phyloP scores from a whole-genome alignment of 2,113 vertebrate species.

The Prunella fulvescens region DNA sequence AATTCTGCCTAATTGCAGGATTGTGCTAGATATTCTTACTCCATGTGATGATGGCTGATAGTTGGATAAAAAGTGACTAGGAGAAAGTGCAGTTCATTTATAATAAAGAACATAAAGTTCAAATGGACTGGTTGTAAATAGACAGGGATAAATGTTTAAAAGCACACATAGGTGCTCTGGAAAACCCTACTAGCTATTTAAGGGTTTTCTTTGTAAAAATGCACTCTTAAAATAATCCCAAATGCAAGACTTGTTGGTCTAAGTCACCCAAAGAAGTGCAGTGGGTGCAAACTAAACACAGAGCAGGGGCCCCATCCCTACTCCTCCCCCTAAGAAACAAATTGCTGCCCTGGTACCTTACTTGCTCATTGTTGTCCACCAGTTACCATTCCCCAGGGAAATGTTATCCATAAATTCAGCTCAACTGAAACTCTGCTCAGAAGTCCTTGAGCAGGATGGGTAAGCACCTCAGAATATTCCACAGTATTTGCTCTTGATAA shows the following conservation, averaged over 20 bases:
- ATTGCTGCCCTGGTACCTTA: not conserved
- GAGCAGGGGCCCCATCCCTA: not conserved
- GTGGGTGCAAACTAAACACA: not conserved
- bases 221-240: not conserved
- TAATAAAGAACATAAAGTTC: not conserved
- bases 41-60: fast-evolving
- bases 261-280: not conserved
- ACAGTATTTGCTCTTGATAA: not conserved
- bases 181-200: not conserved
- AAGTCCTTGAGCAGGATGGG: not conserved
- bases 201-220: not conserved
- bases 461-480: not conserved
- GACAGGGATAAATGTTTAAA: not conserved
- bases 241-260: not conserved
- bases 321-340: not conserved
- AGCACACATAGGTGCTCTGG: not conserved
- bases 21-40: not conserved
- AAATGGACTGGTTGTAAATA: not conserved
- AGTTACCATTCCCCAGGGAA: not conserved
- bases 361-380: not conserved
- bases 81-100: not conserved
- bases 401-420: not conserved
- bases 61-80: not conserved
- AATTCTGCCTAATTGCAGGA: not conserved
- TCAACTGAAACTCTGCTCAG: not conserved